Evolutionary conservation across 1,140 invertebrate genomes (phyloP).

Genomic region (Danaus plexippus): DNA sequence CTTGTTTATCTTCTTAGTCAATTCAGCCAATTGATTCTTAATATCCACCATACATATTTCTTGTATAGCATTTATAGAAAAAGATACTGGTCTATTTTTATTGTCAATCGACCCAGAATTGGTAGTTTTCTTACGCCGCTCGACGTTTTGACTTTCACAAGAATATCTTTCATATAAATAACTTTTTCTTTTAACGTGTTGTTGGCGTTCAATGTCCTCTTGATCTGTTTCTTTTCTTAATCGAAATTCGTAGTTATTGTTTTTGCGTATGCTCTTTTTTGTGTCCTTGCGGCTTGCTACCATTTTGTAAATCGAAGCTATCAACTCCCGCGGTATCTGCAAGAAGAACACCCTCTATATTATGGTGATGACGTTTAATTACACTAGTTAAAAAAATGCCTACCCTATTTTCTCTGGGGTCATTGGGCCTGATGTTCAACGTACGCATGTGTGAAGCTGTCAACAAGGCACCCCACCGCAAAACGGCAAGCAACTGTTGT

Average conservation of each 20-base stretch:
- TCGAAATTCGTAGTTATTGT: slow-evolving; percentile 65
- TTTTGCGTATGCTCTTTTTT: slow-evolving; percentile 65
- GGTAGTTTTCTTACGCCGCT: slow-evolving; percentile 51
- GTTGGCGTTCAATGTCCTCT: slow-evolving; percentile 32
- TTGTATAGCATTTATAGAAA: slow-evolving; percentile 57
- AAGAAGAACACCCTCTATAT: neutral
- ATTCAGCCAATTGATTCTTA: slow-evolving; percentile 52
- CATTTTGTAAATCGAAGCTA: slow-evolving; percentile 79
- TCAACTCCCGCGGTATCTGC: slow-evolving; percentile 80
- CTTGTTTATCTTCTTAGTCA: slow-evolving; percentile 58
- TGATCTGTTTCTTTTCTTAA: slow-evolving; percentile 46
- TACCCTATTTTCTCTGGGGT: slow-evolving; percentile 81
- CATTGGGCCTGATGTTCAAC: slow-evolving; percentile 82
- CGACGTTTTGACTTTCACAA: slow-evolving; percentile 49
- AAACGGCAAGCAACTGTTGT: slow-evolving; percentile 74
- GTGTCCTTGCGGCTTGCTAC: slow-evolving; percentile 78
- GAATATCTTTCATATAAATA: slow-evolving; percentile 61
- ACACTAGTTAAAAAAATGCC: slow-evolving; percentile 9
- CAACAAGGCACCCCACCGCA: slow-evolving; percentile 79
- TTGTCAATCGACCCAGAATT: slow-evolving; percentile 43
- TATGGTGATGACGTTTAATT: too few species aligned
- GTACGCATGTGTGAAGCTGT: slow-evolving; percentile 80
- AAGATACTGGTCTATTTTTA: slow-evolving; percentile 46
- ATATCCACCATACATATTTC: slow-evolving; percentile 64
- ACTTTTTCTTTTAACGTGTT: slow-evolving; percentile 54